These are phyloP conservation scores for Aleadryas rufinucha DNA, from an alignment of 2,113 vertebrate species.

Conservation along the genomic window DNA sequence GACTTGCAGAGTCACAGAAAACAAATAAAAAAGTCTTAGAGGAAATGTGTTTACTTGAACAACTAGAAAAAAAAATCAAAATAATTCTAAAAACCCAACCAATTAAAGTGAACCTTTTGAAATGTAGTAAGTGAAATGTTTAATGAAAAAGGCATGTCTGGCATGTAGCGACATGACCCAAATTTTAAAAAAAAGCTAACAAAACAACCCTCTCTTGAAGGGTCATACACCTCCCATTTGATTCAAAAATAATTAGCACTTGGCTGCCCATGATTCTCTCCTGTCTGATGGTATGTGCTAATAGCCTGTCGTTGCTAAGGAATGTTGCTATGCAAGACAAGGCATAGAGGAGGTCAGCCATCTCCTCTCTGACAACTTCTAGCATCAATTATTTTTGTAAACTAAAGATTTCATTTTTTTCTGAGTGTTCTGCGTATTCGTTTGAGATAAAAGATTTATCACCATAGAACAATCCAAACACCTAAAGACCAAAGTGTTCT, in stretches of 20 bases:
- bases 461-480: background rate
- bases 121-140: background rate
- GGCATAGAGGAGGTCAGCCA: background rate
- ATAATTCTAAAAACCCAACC: background rate
- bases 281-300: background rate
- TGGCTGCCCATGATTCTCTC: background rate
- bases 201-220: background rate
- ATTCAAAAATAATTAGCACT: background rate
- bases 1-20: background rate
- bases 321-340: conserved; percentile 25
- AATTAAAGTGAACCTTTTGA: background rate
- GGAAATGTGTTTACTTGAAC: background rate
- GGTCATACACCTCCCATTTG: background rate
- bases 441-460: background rate
- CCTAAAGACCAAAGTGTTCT: background rate
- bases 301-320: background rate
- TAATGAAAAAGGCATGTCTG: background rate
- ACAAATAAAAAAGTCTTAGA: background rate
- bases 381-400: conserved; percentile 8
- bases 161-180: background rate
- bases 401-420: background rate
- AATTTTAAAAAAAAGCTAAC: background rate
- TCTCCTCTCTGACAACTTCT: background rate
- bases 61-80: background rate
- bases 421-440: background rate